Evolutionary conservation across 1,140 invertebrate species (phyloP).

Genomic region (Heliconius eleuchia): DNA sequence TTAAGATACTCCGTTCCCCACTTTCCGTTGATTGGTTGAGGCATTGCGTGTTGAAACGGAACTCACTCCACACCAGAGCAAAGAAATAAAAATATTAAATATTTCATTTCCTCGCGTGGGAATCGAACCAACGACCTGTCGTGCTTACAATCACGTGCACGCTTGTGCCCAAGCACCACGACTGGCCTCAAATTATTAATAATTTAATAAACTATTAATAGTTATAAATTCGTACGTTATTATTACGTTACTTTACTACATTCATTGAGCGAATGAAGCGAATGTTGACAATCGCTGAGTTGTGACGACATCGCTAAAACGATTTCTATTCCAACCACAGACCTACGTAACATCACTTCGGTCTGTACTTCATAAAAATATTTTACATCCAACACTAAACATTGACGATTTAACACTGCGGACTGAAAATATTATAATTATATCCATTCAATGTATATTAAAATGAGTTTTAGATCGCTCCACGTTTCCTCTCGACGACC

Average conservation of each 20-base stretch:
- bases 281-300: conserved; percentile 39
- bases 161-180: too few relatives aligned
- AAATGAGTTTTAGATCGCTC: conserved; percentile 17
- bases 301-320: conserved; percentile 46
- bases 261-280: conserved; percentile 36
- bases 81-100: too few relatives aligned
- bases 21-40: too few relatives aligned
- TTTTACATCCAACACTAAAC: conserved; percentile 15
- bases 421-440: background rate
- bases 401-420: conserved; percentile 31
- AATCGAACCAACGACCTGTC: too few relatives aligned
- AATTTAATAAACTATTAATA: too few relatives aligned
- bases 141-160: too few relatives aligned
- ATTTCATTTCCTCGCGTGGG: too few relatives aligned
- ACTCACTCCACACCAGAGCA: too few relatives aligned
- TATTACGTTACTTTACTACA: background rate
- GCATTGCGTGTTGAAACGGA: too few relatives aligned
- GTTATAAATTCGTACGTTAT: background rate
- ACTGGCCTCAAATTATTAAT: too few relatives aligned
- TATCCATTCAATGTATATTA: conserved; percentile 31
- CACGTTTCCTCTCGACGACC: conserved; percentile 35
- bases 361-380: background rate
- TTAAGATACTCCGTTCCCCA: too few relatives aligned
- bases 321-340: conserved; percentile 45
- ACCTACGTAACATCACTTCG: conserved; percentile 27